Percentiles rank a stretch among this genome's conserved stretches.
Conservation (phyloP, 1,140 invertebrate species). For the Eriosoma lanigerum region DNA sequence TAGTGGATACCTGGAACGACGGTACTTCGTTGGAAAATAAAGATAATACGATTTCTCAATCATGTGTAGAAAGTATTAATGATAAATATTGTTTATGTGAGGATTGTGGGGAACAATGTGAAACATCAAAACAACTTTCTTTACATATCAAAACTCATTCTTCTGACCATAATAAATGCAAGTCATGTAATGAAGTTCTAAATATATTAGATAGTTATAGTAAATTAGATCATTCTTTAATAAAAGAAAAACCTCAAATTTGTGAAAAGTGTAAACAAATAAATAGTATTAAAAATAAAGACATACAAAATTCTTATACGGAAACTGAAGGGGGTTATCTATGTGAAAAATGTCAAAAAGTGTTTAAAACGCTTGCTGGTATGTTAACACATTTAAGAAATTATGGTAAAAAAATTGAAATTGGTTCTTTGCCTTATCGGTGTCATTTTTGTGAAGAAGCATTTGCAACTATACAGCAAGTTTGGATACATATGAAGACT, state of each 20-base stretch:
- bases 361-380: constrained; percentile 41
- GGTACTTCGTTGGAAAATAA: constrained; percentile 28
- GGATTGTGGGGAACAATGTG: constrained; percentile 35
- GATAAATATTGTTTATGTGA: constrained; percentile 39
- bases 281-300: background rate
- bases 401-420: constrained; percentile 41
- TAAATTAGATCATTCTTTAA: constrained; percentile 14
- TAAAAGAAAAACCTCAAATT: background rate
- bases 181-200: constrained; percentile 4
- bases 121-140: constrained; percentile 23
- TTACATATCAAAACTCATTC: constrained; percentile 37
- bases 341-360: constrained; percentile 40
- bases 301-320: constrained; percentile 23
- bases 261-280: constrained; percentile 10
- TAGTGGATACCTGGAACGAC: constrained; percentile 45
- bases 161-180: constrained; percentile 13
- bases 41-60: constrained; percentile 4
- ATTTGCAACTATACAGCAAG: constrained; percentile 46
- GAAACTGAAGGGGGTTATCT: constrained; percentile 17
- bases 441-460: constrained; percentile 46
- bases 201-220: background rate
- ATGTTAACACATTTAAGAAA: constrained; percentile 31
- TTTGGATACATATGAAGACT: constrained; percentile 47
- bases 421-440: constrained; percentile 3
- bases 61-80: constrained; percentile 33